Evolutionary conservation across 1,140 invertebrate species (phyloP).

Genomic region (Galleria mellonella): DNA sequence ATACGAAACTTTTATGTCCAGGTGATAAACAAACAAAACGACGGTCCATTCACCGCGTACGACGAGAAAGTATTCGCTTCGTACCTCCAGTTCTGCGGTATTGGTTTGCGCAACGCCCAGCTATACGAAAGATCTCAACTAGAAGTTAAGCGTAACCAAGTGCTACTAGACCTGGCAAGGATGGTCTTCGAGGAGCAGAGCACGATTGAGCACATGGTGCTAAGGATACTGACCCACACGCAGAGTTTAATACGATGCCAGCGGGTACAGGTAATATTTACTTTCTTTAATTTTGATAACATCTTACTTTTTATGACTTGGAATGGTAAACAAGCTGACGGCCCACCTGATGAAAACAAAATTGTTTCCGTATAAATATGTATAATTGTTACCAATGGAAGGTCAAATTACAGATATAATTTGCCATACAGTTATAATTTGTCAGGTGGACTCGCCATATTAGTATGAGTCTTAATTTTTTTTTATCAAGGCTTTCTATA

Average conservation of each 20-base stretch:
- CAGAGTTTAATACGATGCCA: slow-evolving; percentile 96
- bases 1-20: slow-evolving; percentile 46
- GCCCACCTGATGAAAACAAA: no score
- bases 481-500: no score
- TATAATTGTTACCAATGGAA: no score
- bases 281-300: no score
- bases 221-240: slow-evolving; percentile 95
- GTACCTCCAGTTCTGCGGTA: slow-evolving; percentile 97
- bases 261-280: slow-evolving; percentile 84
- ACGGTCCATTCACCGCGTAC: slow-evolving; percentile 84
- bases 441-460: no score
- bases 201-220: slow-evolving; percentile 95
- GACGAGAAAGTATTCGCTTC: slow-evolving; percentile 95
- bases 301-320: no score
- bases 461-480: no score
- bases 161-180: slow-evolving; percentile 92
- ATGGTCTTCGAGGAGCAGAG: slow-evolving; percentile 98
- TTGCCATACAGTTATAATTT: no score
- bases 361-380: no score
- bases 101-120: slow-evolving; percentile 94
- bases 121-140: slow-evolving; percentile 94
- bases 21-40: slow-evolving; percentile 95
- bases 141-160: slow-evolving; percentile 96
- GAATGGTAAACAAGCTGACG: no score
- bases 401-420: no score